These are phyloP conservation scores for Tetramorium parvispinum DNA, from an alignment of 1,140 invertebrate genomes.

Conservation along the genomic window DNA sequence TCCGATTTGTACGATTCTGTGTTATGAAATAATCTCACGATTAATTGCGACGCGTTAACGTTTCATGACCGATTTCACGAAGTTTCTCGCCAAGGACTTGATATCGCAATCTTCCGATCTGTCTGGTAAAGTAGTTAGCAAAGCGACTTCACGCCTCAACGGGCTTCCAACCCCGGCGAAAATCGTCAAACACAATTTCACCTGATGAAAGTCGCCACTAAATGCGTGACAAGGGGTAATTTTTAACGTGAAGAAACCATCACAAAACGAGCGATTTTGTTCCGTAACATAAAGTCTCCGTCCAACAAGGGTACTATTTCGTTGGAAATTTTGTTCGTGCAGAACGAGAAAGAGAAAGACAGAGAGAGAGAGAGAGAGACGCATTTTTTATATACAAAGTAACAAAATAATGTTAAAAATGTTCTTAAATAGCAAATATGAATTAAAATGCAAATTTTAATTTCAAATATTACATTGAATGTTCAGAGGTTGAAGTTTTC, in stretches of 20 bases:
- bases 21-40: background rate
- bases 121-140: slow-evolving; percentile 24
- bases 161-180: slow-evolving; percentile 21
- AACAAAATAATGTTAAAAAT: slow-evolving; percentile 1
- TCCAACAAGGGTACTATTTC: background rate
- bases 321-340: background rate
- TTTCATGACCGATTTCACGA: slow-evolving; percentile 5
- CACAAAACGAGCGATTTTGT: slow-evolving; percentile 12
- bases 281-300: background rate
- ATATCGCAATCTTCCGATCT: slow-evolving; percentile 42
- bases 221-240: slow-evolving; percentile 46
- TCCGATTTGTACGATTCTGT: background rate
- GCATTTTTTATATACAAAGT: background rate
- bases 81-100: slow-evolving; percentile 20
- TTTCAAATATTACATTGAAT: slow-evolving; percentile 1
- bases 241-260: slow-evolving; percentile 38
- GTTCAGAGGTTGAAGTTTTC: background rate
- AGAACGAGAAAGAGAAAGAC: background rate
- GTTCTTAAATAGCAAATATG: background rate
- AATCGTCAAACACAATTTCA: slow-evolving; percentile 55
- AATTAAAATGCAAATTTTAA: slow-evolving; percentile 6
- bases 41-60: slow-evolving; percentile 29
- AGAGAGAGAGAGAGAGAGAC: background rate
- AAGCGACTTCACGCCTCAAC: slow-evolving; percentile 50
- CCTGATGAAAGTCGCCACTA: slow-evolving; percentile 54